Percentiles rank a stretch among this genome's conserved stretches.
Evolutionary conservation across 2,113 vertebrate genomes (phyloP).

Genomic region (Epinephelus moara): DNA sequence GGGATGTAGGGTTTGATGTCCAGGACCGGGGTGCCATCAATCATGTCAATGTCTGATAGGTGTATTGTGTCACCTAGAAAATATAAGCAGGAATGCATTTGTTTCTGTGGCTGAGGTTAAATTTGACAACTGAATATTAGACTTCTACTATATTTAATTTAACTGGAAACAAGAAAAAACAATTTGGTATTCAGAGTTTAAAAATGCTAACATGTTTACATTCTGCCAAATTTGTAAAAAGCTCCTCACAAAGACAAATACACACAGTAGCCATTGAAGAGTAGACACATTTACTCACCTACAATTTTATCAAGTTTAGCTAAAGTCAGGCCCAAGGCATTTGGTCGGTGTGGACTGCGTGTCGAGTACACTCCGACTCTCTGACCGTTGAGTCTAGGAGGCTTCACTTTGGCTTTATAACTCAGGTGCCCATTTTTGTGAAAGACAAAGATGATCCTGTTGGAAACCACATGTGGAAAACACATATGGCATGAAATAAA

Average conservation of each 20-base stretch:
- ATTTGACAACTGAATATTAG: neutral
- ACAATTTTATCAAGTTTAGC: conserved; percentile 87
- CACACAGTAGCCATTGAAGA: neutral
- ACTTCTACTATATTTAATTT: neutral
- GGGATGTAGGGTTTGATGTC: conserved; percentile 93
- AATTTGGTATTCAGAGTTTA: neutral
- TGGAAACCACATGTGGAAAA: conserved; percentile 10
- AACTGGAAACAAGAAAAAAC: neutral
- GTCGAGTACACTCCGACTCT: conserved; percentile 91
- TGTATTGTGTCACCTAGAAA: conserved; percentile 86
- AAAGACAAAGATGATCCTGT: conserved; percentile 92
- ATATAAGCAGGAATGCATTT: conserved; percentile 1
- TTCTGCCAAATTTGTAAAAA: neutral
- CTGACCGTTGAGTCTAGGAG: conserved; percentile 88
- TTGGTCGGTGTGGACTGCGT: conserved; percentile 91
- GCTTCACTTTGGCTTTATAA: conserved; percentile 91
- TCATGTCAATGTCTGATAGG: conserved; percentile 91
- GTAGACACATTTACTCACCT: conserved; percentile 76
- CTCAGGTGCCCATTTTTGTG: conserved; percentile 91
- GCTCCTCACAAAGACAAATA: neutral
- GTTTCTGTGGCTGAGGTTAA: neutral
- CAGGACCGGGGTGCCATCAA: conserved; percentile 89
- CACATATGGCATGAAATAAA: neutral
- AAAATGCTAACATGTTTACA: neutral
- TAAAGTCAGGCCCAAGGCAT: conserved; percentile 89